Base-by-base conservation (phyloP, 1,140 invertebrate genomes). In the Adoxophyes honmai region DNA sequence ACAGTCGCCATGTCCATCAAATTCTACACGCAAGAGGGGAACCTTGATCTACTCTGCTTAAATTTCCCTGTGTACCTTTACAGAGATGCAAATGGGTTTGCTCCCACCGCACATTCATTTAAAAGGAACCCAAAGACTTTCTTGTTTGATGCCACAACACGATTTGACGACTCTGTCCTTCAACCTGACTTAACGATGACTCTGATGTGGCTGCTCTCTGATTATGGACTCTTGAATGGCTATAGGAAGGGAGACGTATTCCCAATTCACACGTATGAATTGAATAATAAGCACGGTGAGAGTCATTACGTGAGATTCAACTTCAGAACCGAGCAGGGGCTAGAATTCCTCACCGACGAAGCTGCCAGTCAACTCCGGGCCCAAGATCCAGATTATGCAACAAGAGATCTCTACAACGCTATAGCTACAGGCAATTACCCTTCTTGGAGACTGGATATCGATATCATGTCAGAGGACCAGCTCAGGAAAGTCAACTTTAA, bases 141-240 rank as follows among this genome's bases (percentile, higher is more conserved):
- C 77, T 62, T 93, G 13, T 89, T 91, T 81, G 94, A 95, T 84
- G 82, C 92, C 5, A 94, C 96, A 71, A 94, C 94, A 92, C 94
- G 96, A 67, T 97, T 95, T 95, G 96, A 98, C 75, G 97, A 97
- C 74, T 90, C 96, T 18, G 91, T 93, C 0, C 81, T 96, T n/a
- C 89, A 95, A 57, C 94, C 95, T 0, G 96, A 97, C 82, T 90
- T 92, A 0, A 93, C 92, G 10, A 95, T 97, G 75, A 95, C 96
- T 83, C 90, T 94, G 0, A 91, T 94, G 82, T 93, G 96, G 73
- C 82, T 96, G 15, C 96, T 96, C 72, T 92, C 93, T 9, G 96
- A 97, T 86, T 90, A 95, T 64, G 96, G 96, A 14, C 95, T 94
- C 39, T 96, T 96, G 0, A 93, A 96, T 73, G 95, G 95, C 11